Evolutionary conservation across 1,140 invertebrate genomes (phyloP).

Genomic region (Chlorops oryzae): DNA sequence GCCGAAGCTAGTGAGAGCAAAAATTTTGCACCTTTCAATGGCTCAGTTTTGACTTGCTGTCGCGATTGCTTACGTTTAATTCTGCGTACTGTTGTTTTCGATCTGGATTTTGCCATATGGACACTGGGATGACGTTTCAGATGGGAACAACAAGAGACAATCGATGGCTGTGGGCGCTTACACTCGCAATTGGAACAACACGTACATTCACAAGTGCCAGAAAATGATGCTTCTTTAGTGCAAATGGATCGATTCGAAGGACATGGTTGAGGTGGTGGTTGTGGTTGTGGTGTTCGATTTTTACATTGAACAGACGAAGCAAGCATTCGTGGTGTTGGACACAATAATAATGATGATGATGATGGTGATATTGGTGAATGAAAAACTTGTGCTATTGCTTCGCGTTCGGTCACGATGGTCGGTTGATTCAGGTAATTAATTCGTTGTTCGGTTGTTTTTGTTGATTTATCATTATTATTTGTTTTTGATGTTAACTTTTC

Average conservation of each 20-base stretch:
- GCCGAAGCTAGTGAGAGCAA: constrained; percentile 28
- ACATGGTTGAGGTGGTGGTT: neutral
- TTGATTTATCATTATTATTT: no score
- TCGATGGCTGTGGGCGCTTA: neutral
- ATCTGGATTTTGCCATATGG: constrained; percentile 38
- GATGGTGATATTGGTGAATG: neutral
- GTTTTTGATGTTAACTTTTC: no score
- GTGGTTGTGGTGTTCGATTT: neutral
- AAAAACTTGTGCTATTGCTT: no score
- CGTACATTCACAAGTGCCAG: constrained; percentile 19
- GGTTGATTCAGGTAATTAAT: no score
- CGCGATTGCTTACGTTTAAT: constrained; percentile 34
- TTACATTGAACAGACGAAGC: neutral
- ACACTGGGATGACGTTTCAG: constrained; percentile 29
- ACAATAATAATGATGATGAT: constrained; percentile 5
- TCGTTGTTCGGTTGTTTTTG: constrained; percentile 14
- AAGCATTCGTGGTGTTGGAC: neutral
- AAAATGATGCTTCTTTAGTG: no score
- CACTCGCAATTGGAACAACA: constrained; percentile 15
- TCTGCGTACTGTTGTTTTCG: constrained; percentile 35
- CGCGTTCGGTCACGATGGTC: no score
- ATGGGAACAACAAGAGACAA: no score
- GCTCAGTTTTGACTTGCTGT: constrained; percentile 12
- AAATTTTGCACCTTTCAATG: constrained; percentile 23
- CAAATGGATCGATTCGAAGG: constrained; percentile 10